Conservation (phyloP, 2,888 invertebrate genomes). For the Gonocerus acuteangulatus region DNA sequence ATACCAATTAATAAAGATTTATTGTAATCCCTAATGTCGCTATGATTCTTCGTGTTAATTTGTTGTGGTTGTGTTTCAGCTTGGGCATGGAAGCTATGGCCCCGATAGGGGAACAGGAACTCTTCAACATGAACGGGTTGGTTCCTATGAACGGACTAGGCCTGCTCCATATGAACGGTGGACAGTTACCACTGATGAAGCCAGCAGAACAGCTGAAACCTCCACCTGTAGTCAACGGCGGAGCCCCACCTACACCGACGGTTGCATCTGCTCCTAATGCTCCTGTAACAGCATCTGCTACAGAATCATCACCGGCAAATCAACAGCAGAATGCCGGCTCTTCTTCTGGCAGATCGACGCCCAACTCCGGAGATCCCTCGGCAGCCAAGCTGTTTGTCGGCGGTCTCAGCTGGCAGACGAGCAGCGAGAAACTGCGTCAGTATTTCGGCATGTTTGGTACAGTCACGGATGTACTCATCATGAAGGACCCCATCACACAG, state of each 20-base stretch:
- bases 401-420: slow-evolving; percentile 88
- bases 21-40: background rate
- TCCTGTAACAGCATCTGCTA: background rate
- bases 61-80: slow-evolving; percentile 35
- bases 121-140: slow-evolving; percentile 39
- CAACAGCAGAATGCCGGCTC: slow-evolving; percentile 59
- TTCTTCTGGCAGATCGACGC: slow-evolving; percentile 46
- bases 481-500: slow-evolving; percentile 91
- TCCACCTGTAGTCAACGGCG: slow-evolving; percentile 38
- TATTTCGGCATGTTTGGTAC: slow-evolving; percentile 89
- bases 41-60: background rate
- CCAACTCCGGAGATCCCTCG: slow-evolving; percentile 53
- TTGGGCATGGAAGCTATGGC: slow-evolving; percentile 40
- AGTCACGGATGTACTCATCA: slow-evolving; percentile 83
- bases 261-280: slow-evolving; percentile 46
- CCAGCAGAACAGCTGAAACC: slow-evolving; percentile 30
- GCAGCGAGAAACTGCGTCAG: slow-evolving; percentile 82
- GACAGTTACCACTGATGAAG: slow-evolving; percentile 31
- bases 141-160: slow-evolving; percentile 38
- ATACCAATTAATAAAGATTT: background rate
- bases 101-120: slow-evolving; percentile 38
- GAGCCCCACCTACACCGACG: slow-evolving; percentile 43
- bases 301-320: background rate
- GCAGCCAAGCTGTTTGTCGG: slow-evolving; percentile 85
- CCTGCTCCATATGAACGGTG: slow-evolving; percentile 37